Evolutionary conservation across 2,797 vertebrate genomes (phyloP), one percentile per base, ranked within the genome.

Genomic region (Channallabes apus): DNA sequence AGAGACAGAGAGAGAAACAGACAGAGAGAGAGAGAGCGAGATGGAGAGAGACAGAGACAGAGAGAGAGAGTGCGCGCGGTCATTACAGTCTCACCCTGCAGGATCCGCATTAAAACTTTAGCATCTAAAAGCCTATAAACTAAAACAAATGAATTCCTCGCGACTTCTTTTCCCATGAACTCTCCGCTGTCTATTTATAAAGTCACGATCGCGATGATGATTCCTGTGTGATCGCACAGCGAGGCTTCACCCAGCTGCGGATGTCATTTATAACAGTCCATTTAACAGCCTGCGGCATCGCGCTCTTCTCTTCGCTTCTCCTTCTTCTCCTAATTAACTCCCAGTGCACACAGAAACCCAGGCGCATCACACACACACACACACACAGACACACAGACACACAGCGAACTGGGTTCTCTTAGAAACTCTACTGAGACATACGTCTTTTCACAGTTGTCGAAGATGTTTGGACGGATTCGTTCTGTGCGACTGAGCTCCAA

Each of bases 231-330:
- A n/a, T 76, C 17, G 1, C 73, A 58, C 73, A 76, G 6, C 32
- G 56, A 38, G 5, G 32, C 22, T 79, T 79, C 62, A 38, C 58
- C 76, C 56, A 79, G 76, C 76, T 79, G 76, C 62, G 76, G 22
- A 62, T 61, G 73, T 76, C 83, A 84, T 76, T 32, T 77, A 38
- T 78, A 68, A 78, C 83, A 79, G 83, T 67, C 58, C 73, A 78
- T 78, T 79, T 79, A 79, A 17, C 76, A 61, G 76, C 76, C 58
- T 38, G 58, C 58, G 35, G 76, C 29, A 62, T 38, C 27, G 2
- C 5, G 51, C 27, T 29, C 76, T 17, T 62, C 76, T 41, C 11
- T 79, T 79, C 56, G 61, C 76, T 79, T 62, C 41, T 62, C 32
- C 58, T 79, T 29, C 27, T 61, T 22, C 32, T 61, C 8, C 76